phyloP scores from a whole-genome alignment of 2,113 vertebrate species.

The Corythornis vintsioides region DNA sequence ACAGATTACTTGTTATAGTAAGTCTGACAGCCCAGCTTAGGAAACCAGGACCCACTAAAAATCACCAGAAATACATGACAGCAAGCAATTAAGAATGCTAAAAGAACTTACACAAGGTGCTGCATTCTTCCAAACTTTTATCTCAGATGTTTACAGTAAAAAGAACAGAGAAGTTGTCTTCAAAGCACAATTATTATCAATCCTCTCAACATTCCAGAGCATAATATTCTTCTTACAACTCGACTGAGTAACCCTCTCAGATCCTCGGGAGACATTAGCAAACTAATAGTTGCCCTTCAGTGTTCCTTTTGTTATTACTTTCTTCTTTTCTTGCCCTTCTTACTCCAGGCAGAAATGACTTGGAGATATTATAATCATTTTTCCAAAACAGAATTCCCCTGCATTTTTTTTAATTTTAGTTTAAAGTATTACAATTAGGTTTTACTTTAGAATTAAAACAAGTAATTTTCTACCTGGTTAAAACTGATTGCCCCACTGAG shows the following conservation, averaged over 20 bases:
- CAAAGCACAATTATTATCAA: background rate
- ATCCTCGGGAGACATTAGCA: background rate
- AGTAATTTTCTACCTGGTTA: background rate
- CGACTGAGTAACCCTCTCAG: rapidly evolving
- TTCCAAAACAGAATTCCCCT: conserved; percentile 5
- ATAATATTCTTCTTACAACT: background rate
- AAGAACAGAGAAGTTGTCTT: conserved; percentile 12
- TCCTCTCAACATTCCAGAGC: background rate
- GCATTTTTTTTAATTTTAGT: background rate
- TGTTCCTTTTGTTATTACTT: background rate
- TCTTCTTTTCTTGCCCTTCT: background rate
- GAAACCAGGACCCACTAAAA: background rate
- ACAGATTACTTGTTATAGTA: background rate
- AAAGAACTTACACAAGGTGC: background rate
- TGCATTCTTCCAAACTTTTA: background rate
- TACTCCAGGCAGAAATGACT: conserved; percentile 8
- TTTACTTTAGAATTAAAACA: background rate
- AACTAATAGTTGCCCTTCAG: background rate
- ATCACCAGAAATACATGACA: background rate
- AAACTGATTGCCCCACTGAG: background rate
- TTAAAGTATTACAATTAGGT: background rate
- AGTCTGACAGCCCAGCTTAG: background rate
- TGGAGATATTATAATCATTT: background rate
- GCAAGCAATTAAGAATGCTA: background rate
- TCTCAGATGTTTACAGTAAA: background rate